phyloP scores from a whole-genome alignment of 2,113 vertebrate genomes.

The Conger conger region DNA sequence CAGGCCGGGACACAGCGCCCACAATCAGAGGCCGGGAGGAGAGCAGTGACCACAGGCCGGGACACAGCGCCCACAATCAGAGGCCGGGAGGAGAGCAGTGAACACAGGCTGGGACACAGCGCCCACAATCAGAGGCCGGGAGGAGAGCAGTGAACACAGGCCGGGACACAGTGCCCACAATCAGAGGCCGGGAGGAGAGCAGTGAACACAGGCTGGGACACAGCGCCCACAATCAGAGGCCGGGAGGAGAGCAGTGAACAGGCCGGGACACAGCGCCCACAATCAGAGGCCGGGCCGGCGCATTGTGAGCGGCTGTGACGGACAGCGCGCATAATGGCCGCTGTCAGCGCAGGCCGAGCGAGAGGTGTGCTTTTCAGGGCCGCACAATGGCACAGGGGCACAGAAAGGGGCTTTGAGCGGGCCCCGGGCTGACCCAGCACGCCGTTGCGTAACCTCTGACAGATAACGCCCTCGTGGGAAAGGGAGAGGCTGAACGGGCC shows the following conservation, averaged over 20 bases:
- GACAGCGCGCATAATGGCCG: conserved; percentile 16
- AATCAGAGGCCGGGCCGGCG: not conserved
- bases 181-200: not conserved
- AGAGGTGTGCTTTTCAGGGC: conserved; percentile 15
- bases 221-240: too few species aligned
- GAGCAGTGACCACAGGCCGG: too few species aligned
- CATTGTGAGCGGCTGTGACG: conserved; percentile 25
- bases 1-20: too few species aligned
- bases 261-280: not conserved
- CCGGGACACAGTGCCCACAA: too few species aligned
- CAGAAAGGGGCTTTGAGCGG: not conserved
- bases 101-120: too few species aligned
- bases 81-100: too few species aligned
- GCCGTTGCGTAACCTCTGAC: conserved; percentile 11
- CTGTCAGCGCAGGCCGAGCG: not conserved
- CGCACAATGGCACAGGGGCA: not conserved
- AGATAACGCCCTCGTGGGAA: not conserved
- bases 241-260: too few species aligned
- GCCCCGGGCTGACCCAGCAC: not conserved
- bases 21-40: too few species aligned
- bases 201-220: not conserved
- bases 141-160: too few species aligned
- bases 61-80: too few species aligned
- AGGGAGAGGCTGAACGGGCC: not conserved
- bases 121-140: too few species aligned